Evolutionary conservation across 2,797 vertebrate genomes (phyloP), one percentile per base, ranked within the genome.

Genomic region (Cheirogaleus major): DNA sequence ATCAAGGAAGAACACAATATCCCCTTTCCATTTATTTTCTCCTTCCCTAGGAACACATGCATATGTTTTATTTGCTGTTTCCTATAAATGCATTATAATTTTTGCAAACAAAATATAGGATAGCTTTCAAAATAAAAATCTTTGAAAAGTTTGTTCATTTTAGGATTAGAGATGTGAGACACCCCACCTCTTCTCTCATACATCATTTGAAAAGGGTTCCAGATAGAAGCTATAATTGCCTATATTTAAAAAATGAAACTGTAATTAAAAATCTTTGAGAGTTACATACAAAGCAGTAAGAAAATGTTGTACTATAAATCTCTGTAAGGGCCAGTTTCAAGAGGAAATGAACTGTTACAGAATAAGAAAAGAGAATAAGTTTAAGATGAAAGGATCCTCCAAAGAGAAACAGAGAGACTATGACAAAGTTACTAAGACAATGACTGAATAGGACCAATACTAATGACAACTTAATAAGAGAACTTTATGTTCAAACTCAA

Each of bases 1-100:
- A 88, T 91, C 59, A 55, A 55, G 32, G 22, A 85, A 94, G 22
- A 50, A 90, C 4, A 32, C 4, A 57, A 27, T 76, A 63, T 67
- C 4, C 0, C 4, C 10, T 79, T 70, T 84, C 25, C 27, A 63
- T 78, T 50, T 48, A 25, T 92, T 86, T 81, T 63, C 25, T 90
- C 69, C 73, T 9, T 70, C 27, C 7, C 1, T 48, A 70, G 38
- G 20, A 55, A 76, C 11, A 55, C 61, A 32, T 4, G 2, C 20
- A 52, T 85, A 14, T 57, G 17, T 70, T 95, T 96, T 86, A 82
- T 82, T 84, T 88, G 35, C 12, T 7, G 63, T 65, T 95, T 92
- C 41, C 67, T 84, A 52, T 55, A 75, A 91, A 61, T 69, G 8
- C 48, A 5, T 32, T 89, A 4, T 63, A 89, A 79, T 82, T 63